Percentiles rank a stretch among this genome's conserved stretches.
Evolutionary conservation across 2,797 vertebrate genomes (phyloP).

Genomic region (Poliocrania exsul): DNA sequence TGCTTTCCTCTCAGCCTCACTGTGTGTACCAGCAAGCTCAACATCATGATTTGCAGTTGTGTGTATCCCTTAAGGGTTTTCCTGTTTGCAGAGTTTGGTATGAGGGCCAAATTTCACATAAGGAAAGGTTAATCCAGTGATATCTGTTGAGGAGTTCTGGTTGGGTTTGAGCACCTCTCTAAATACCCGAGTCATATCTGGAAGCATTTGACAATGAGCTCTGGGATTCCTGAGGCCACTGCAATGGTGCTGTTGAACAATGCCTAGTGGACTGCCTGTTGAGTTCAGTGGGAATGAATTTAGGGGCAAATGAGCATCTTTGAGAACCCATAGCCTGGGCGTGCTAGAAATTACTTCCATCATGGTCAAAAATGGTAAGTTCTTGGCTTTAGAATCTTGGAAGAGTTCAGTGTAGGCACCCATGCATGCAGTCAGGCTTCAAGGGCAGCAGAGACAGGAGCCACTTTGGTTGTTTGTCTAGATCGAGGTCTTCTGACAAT

Average conservation of each 20-base stretch:
- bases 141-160: neutral
- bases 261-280: neutral
- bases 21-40: neutral
- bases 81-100: neutral
- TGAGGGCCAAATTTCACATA: neutral
- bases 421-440: neutral
- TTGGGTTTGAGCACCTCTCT: neutral
- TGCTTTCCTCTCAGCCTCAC: constrained; percentile 4
- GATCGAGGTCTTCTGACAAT: neutral
- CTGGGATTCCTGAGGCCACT: neutral
- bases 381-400: neutral
- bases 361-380: neutral
- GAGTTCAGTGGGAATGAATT: neutral
- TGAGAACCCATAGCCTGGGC: neutral
- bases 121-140: neutral
- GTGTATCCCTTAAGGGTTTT: neutral
- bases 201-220: neutral
- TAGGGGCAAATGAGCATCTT: neutral
- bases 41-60: neutral
- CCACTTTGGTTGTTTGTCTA: neutral
- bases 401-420: neutral
- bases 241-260: neutral
- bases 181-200: neutral
- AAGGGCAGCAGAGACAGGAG: neutral
- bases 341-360: neutral